Evolutionary conservation across 1,140 invertebrate species (phyloP).

Genomic region (Popillia japonica): DNA sequence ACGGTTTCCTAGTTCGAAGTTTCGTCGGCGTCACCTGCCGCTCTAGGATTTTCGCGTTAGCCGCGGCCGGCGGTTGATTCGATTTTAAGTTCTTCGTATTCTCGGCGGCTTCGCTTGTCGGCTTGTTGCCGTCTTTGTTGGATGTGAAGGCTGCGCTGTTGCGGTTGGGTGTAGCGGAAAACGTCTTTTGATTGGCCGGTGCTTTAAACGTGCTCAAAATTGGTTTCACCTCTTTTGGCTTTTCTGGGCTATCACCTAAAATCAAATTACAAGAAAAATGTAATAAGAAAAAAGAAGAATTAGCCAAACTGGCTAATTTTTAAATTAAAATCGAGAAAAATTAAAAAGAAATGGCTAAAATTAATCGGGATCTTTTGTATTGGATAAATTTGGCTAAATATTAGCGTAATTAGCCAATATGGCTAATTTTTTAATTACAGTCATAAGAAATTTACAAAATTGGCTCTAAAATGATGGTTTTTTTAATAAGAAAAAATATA

Average conservation of each 20-base stretch:
- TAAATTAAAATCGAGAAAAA: not conserved
- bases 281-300: too few species aligned
- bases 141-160: not conserved
- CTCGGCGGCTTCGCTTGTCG: not conserved
- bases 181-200: constrained; percentile 6
- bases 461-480: too few species aligned
- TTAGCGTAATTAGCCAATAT: too few species aligned
- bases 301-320: not conserved
- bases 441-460: too few species aligned
- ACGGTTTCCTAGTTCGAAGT: constrained; percentile 59
- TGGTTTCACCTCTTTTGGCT: constrained; percentile 44
- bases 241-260: constrained; percentile 16
- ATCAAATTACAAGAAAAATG: too few species aligned
- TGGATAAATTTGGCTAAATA: too few species aligned
- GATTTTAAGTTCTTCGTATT: constrained; percentile 47
- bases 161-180: constrained; percentile 9
- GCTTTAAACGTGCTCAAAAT: constrained; percentile 51
- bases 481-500: too few species aligned
- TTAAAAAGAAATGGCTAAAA: too few species aligned
- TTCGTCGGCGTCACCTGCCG: constrained; percentile 64
- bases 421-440: too few species aligned
- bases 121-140: not conserved
- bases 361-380: too few species aligned
- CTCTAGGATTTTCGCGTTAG: constrained; percentile 59
- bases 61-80: constrained; percentile 52